phyloP scores from a whole-genome alignment of 2,888 invertebrate genomes.

The Clostera curtula region DNA sequence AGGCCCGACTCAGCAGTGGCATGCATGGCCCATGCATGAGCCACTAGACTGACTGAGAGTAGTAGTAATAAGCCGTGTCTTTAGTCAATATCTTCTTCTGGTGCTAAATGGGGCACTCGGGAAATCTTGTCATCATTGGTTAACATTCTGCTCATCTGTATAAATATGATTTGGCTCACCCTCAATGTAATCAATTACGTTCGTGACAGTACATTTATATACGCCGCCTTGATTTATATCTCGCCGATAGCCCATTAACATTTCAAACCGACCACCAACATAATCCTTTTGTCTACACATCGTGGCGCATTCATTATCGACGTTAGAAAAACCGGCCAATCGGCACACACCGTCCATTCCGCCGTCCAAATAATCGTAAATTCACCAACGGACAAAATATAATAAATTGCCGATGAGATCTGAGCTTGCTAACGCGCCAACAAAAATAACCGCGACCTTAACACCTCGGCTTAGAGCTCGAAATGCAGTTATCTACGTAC shows the following conservation, averaged over 20 bases:
- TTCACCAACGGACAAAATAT: conserved; percentile 71
- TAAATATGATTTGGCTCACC: too few species aligned
- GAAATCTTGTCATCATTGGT: too few species aligned
- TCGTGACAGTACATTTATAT: too few species aligned
- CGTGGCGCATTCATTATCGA: conserved; percentile 53
- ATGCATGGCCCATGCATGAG: too few species aligned
- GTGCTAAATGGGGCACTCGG: too few species aligned
- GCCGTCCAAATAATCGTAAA: conserved; percentile 71
- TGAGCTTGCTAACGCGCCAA: conserved; percentile 57
- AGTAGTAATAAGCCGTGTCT: too few species aligned
- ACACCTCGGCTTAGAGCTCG: conserved; percentile 21
- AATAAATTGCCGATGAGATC: conserved; percentile 75
- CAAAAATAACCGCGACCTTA: conserved; percentile 27
- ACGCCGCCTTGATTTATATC: too few species aligned
- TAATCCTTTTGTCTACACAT: conserved; percentile 27
- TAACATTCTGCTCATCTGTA: too few species aligned
- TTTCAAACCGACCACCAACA: conserved; percentile 14
- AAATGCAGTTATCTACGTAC: conserved; percentile 24
- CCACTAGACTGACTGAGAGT: too few species aligned
- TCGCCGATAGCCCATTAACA: conserved; percentile 20
- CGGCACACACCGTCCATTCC: conserved; percentile 53
- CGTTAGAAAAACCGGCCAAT: conserved; percentile 64
- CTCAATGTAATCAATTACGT: too few species aligned
- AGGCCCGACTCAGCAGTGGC: too few species aligned
- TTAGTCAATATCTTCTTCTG: too few species aligned